Conservation (phyloP, 2,797 vertebrate species). For the Coregonus suidteri region DNA sequence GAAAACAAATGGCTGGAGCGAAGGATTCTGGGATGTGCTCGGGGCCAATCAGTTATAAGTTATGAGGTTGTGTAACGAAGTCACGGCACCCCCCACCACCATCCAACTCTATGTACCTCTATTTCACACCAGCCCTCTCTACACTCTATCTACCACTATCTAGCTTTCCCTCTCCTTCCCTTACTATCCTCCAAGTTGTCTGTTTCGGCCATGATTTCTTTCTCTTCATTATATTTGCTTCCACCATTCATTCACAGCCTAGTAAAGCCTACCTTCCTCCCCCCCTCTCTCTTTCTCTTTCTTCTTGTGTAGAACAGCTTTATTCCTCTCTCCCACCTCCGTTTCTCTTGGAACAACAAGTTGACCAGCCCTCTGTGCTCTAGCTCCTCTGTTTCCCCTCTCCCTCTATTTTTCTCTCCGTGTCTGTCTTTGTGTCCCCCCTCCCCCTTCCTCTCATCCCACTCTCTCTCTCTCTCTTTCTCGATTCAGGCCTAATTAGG, state of each 20-base stretch:
- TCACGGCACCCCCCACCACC: neutral
- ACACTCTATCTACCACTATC: neutral
- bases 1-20: slow-evolving; percentile 11
- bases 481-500: slow-evolving; percentile 69
- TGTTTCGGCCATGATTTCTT: neutral
- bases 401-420: slow-evolving; percentile 3
- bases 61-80: neutral
- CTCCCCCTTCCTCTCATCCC: neutral
- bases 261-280: neutral
- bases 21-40: slow-evolving; percentile 9
- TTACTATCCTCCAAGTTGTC: neutral
- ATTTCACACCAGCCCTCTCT: neutral
- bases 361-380: neutral
- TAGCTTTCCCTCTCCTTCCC: neutral
- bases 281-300: neutral
- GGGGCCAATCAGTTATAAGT: slow-evolving; percentile 1
- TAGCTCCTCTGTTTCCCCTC: slow-evolving; percentile 3
- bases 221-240: neutral
- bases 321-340: neutral
- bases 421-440: neutral
- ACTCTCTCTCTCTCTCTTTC: slow-evolving; percentile 19
- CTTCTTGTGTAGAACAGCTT: neutral
- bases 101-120: slow-evolving; percentile 10
- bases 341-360: slow-evolving; percentile 26
- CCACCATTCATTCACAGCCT: neutral